Evolutionary conservation across 2,888 invertebrate species (phyloP).

Genomic region (Argynnis bischoffii): DNA sequence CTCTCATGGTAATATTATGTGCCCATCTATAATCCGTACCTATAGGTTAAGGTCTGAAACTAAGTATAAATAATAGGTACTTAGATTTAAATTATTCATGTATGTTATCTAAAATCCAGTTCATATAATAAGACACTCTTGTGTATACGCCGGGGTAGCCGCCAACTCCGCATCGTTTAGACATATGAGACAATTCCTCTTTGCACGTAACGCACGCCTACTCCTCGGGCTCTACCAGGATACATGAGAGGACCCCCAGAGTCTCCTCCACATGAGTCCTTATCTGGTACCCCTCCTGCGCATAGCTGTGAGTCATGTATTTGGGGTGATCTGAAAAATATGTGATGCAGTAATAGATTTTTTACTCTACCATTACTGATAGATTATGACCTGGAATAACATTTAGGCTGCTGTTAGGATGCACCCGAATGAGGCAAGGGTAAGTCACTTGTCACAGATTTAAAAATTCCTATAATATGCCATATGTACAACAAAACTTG

Average conservation of each 20-base stretch:
- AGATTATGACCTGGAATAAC: no score
- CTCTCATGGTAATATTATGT: no score
- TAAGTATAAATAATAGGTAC: background rate
- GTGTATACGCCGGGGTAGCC: constrained; percentile 84
- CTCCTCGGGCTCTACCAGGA: constrained; percentile 53
- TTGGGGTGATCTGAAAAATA: constrained; percentile 47
- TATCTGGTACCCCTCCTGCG: constrained; percentile 76
- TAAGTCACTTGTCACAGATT: no score
- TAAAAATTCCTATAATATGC: no score
- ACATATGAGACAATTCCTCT: constrained; percentile 83
- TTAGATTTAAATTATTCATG: constrained; percentile 8
- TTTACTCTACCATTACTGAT: no score
- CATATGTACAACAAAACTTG: no score
- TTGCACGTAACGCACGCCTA: constrained; percentile 78
- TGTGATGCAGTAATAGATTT: constrained; percentile 32
- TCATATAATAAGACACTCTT: constrained; percentile 75
- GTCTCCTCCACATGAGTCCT: constrained; percentile 86
- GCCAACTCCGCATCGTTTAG: constrained; percentile 74
- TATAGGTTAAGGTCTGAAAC: no score
- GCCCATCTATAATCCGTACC: no score
- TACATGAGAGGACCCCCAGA: constrained; percentile 86
- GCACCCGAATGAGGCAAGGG: no score
- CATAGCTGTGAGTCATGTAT: constrained; percentile 78
- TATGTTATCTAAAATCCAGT: constrained; percentile 83
- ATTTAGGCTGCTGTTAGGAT: no score